Evolutionary conservation across 2,888 invertebrate species (phyloP).

Genomic region (Heliconius aoede): DNA sequence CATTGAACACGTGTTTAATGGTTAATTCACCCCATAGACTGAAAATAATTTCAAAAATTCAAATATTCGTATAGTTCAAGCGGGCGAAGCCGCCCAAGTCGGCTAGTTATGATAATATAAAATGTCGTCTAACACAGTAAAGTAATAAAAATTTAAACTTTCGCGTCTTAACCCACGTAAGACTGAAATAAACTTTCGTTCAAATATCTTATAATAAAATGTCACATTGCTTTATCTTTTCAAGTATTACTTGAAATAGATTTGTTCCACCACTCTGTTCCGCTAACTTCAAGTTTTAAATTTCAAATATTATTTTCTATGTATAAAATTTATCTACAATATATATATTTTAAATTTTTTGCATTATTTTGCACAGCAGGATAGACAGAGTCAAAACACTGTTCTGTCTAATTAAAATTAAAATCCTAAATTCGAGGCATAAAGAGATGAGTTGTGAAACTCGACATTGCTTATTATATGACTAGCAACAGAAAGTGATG

Average conservation of each 20-base stretch:
- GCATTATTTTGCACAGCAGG: neutral
- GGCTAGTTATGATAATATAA: neutral
- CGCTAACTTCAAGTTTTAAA: neutral
- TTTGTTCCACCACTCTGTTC: conserved; percentile 3
- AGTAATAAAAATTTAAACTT: neutral
- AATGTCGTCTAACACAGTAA: neutral
- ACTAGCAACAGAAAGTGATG: no score
- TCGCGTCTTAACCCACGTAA: conserved; percentile 7
- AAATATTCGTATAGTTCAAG: no score
- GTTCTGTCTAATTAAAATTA: no score
- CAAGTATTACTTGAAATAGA: conserved; percentile 18
- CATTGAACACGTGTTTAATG: no score
- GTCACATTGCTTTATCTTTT: conserved; percentile 28
- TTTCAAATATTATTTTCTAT: neutral
- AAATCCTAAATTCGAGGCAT: no score
- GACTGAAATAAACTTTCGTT: conserved; percentile 17
- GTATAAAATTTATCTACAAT: neutral
- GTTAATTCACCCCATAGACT: no score
- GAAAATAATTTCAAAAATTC: no score
- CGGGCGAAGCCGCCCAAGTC: no score
- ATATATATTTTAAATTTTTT: neutral
- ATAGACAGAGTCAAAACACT: no score
- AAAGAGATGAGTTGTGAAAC: no score
- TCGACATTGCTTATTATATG: no score
- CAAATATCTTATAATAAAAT: conserved; percentile 18